Base-by-base conservation (phyloP, 2,113 vertebrate species). In the Dascyllus trimaculatus region DNA sequence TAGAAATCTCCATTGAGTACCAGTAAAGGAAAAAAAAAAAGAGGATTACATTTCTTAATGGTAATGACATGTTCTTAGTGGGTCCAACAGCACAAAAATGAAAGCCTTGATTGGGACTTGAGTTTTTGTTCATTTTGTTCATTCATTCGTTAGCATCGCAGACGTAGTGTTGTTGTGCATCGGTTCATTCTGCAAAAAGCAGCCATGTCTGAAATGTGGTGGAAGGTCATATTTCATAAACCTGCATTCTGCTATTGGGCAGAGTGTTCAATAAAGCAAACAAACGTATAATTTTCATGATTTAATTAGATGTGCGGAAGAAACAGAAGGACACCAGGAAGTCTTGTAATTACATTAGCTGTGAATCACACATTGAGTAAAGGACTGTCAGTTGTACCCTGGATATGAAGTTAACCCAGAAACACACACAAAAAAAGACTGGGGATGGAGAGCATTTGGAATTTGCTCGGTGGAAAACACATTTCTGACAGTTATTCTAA, bases 211-310 rank as follows among this genome's bases (percentile, higher is more conserved):
- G 26, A 78, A 71, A 85, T 71, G 58, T 26, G n/a, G 24, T 13
- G 2, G 15, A 52, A 71, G 63, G 62, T 81, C 48, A 81, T 68
- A 65, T 76, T 73, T 85, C 43, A 83, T 35, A 29, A 66, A 29
- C 8, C 56, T 61, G 48, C 29, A n/a, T 46, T 56, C 21, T 1
- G 43, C 51, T 35, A n/a, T 22, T 53, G 11, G 71, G 60, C 25
- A 46, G 61, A 66, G 18, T 60, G 38, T 78, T 78, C 56, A 73
- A 19, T 21, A 2, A 13, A 9, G 70, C 51, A 59, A 45, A 62
- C 61, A 66, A 73, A 79, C 59, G 75, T 82, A 69, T 60, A 25
- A 76, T 80, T 75, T 80, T 46, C 65, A 76, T 71, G 25, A 71
- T 64, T 80, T 63, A 78, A 80, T 80, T 80, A 69, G 61, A 84